A percentile compares a stretch with the other conserved stretches of the same genome.
These are phyloP conservation scores for Gallinago stenura DNA, from an alignment of 2,797 vertebrate species.

Conservation along the genomic window DNA sequence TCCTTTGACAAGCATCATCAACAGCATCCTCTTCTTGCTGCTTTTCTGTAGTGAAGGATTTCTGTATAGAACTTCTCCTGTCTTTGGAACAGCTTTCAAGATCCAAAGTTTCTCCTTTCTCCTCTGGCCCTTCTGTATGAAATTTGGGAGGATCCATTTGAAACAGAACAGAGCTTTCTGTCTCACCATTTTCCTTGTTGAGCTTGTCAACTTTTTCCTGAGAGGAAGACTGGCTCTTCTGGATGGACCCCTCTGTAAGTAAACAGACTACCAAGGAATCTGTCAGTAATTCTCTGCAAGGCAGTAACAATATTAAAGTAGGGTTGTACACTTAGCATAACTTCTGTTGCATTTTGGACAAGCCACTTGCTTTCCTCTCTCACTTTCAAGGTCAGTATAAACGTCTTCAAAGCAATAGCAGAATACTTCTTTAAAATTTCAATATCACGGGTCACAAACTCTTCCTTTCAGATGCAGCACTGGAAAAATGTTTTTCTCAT, in stretches of 20 bases:
- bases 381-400: neutral
- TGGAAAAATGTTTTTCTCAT: neutral
- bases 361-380: neutral
- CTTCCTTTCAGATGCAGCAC: neutral
- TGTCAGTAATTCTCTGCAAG: neutral
- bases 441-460: neutral
- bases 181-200: slow-evolving; percentile 85
- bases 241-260: slow-evolving; percentile 75
- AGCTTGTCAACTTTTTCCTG: slow-evolving; percentile 83
- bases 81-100: neutral
- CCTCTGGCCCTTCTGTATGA: neutral
- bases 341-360: neutral
- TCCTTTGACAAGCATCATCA: neutral
- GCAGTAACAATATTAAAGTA: slow-evolving; percentile 4
- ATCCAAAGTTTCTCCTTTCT: neutral
- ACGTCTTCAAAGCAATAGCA: neutral
- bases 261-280: slow-evolving; percentile 52
- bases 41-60: neutral
- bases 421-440: neutral
- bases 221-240: slow-evolving; percentile 80
- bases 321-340: neutral
- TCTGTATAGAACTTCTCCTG: slow-evolving; percentile 13
- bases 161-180: slow-evolving; percentile 47
- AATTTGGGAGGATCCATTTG: slow-evolving; percentile 14
- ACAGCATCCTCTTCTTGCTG: neutral